Percentiles rank a stretch among this genome's conserved stretches.
Conservation (phyloP, 2,113 vertebrate genomes). For the Calypte anna region DNA sequence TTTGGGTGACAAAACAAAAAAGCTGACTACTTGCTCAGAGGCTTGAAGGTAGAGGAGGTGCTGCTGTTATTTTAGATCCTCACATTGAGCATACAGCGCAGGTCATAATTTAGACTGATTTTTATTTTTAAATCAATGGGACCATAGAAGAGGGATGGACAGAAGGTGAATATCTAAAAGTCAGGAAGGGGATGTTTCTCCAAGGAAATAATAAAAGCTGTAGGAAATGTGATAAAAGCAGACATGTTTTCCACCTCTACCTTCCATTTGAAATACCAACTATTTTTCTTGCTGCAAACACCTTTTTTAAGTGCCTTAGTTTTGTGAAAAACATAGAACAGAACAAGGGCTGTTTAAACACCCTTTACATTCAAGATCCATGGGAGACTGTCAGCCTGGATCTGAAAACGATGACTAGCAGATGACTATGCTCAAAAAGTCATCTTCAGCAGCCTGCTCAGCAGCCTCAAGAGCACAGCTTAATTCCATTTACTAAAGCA, state of each 20-base stretch:
- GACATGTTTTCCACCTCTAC: background rate
- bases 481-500: constrained; percentile 4
- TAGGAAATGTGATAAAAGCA: background rate
- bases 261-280: rapidly evolving
- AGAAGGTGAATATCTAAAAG: background rate
- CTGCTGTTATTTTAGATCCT: background rate
- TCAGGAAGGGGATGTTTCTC: background rate
- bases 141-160: background rate
- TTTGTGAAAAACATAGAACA: background rate
- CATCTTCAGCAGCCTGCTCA: background rate
- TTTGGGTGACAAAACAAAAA: background rate
- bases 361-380: background rate
- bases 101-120: background rate
- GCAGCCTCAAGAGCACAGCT: background rate
- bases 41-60: background rate
- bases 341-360: background rate
- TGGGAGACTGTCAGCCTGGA: background rate
- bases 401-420: background rate
- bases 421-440: background rate
- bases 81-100: background rate
- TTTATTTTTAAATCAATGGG: background rate
- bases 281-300: background rate
- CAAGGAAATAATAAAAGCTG: background rate
- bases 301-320: background rate
- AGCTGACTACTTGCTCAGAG: background rate